phyloP scores from a whole-genome alignment of 2,888 invertebrate genomes.

The Polymixis flavicincta region DNA sequence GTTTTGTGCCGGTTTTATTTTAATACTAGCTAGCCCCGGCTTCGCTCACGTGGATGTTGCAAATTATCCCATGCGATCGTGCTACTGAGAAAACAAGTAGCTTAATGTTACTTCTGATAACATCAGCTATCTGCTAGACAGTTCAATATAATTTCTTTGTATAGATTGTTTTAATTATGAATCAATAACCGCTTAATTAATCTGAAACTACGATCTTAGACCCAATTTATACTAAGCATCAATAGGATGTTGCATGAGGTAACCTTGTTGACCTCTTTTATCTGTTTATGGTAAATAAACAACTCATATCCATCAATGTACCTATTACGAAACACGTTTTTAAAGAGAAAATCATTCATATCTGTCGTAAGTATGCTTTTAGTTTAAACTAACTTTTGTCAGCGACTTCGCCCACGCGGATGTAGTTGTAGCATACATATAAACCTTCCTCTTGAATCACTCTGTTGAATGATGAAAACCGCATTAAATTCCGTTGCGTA shows the following conservation, averaged over 20 bases:
- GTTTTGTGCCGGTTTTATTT: neutral
- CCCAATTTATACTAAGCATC: slow-evolving; percentile 17
- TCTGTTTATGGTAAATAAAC: slow-evolving; percentile 28
- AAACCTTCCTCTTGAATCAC: too few species aligned
- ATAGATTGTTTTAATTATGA: slow-evolving; percentile 1
- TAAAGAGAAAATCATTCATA: neutral
- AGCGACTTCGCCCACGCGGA: too few species aligned
- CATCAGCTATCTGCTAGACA: too few species aligned
- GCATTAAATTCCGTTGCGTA: too few species aligned
- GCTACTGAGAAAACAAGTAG: too few species aligned
- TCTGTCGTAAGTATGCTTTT: neutral
- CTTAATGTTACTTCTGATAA: too few species aligned
- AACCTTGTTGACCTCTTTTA: slow-evolving; percentile 32
- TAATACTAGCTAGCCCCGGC: neutral
- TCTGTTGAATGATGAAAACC: too few species aligned
- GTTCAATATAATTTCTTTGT: too few species aligned
- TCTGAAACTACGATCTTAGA: slow-evolving; percentile 5
- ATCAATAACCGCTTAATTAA: slow-evolving; percentile 5
- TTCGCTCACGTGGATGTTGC: too few species aligned
- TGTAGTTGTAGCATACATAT: too few species aligned
- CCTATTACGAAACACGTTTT: neutral
- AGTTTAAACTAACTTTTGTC: too few species aligned
- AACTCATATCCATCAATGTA: neutral
- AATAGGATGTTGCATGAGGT: slow-evolving; percentile 16
- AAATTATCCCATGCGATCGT: too few species aligned